Evolutionary conservation across 2,113 vertebrate species (phyloP), one percentile per base, ranked within the genome.

Genomic region (Ailuropoda melanoleuca): DNA sequence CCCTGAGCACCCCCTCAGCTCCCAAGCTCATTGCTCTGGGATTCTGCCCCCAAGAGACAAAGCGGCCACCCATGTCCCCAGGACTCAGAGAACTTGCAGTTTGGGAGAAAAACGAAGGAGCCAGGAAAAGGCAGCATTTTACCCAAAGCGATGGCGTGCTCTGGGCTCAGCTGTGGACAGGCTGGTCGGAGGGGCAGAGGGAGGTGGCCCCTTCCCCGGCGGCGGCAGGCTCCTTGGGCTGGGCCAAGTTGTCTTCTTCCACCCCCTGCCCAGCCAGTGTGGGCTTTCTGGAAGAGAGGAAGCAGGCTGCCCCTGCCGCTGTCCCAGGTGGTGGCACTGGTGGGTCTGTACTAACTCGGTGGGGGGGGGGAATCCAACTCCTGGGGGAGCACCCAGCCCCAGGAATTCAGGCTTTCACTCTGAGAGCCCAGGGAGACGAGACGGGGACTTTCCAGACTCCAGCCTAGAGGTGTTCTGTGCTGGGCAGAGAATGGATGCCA

Each of bases 121-220:
- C 39, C 8, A 4, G 31, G 6, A 66, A 77, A 46, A 84, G 56
- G 50, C 31, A 46, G 64, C 13, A 11, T 68, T 66, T 72, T 39
- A 43, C 46, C 19, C 21, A 17, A 39, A n/a, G 23, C 8, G n/a
- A 6, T 29, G n/a, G 8, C 0, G 4, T 34, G n/a, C 53, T 62
- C 43, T 31, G 3, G 34, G 43, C 19, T 48, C 60, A 26, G 43
- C 1, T 18, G 23, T 5, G 24, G 68, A 37, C 46, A 29, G 0
- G 10, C 1, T 23, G 58, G 29, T 37, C 26, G 50, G n/a, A 14
- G 0, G n/a, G 75, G 53, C 13, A 12, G 56, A 17, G 8, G 62
- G 26, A 13, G 26, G 6, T 8, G 58, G 13, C n/a, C 37, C 26
- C 6, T 64, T n/a, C 13, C 48, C 29, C 1, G 1, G 37, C 0